Evolutionary conservation across 2,888 invertebrate genomes (phyloP), one percentile per base, ranked within the genome.

Genomic region (Drosophila subquinaria): DNA sequence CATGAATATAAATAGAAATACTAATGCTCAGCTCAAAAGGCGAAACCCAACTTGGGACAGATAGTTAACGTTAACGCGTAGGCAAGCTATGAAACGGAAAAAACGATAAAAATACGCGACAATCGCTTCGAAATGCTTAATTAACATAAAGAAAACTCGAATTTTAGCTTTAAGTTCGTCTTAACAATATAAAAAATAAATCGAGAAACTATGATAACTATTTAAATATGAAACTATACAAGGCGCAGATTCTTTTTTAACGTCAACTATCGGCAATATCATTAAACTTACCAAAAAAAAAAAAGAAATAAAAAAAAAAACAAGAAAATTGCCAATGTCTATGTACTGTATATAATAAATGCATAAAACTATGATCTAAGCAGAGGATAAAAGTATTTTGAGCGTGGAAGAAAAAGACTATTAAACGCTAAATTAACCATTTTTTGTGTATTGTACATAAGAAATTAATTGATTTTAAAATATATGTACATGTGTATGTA

Each of bases 81-180:
- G 79, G 85, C 88, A 85, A 76, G 73, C 72, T 61, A 81, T 55
- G 59, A 81, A 76, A 81, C 64, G 69, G 69, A 63, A 71, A 55
- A 68, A 47, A 45, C 27, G 57, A 68, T 65, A 27, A 70, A 71
- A 76, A 70, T 86, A 86, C 87, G 86, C 86, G 86, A 86, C 86
- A 86, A 86, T 86, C 86, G 86, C 86, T 86, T 86, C 78, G 65
- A 89, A 90, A 90, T 86, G 86, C 86, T 86, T 86, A 89, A 67
- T 69, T 56, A 70, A 43, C 36, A 38, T 38, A 59, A 68, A 52
- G 33, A 68, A 63, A 81, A 57, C 69, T 74, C 67, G 69, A 83
- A 65, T 66, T 70, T 64, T 87, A 83, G 76, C 66, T 63, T 59
- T 83, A 73, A 79, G 72, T 55, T 72, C 57, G 61, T 71, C 56